Evolutionary conservation across 2,113 vertebrate species (phyloP), one percentile per base, ranked within the genome.

Genomic region (Sinocyclocheilus maitianheensis): DNA sequence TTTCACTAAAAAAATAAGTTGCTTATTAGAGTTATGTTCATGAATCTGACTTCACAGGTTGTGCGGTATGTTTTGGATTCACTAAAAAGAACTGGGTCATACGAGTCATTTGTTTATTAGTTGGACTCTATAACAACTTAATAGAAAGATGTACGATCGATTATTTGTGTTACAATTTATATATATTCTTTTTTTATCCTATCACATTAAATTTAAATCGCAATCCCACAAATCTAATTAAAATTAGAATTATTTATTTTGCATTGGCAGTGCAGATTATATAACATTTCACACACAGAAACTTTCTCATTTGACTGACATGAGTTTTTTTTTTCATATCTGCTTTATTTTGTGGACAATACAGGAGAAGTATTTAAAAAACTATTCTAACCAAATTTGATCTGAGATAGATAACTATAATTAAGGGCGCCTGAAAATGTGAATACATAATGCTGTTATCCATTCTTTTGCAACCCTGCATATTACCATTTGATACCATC

Each of bases 371-470:
- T 46, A 46, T n/a, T 74, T 74, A 58, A 12, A 43, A 72, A 46
- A 43, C 4, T 13, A n/a, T 43, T 74, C 4, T 22, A 24, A 46
- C 20, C 1, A 22, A 46, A n/a, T 74, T 74, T 46, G 13, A 46
- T 74, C 71, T 46, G 40, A 7, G 40, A 12, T n/a, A 12, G 71
- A 13, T 74, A 71, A 37, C 30, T 37, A 37, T 18, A 69, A 69
- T 69, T 69, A 37, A 18, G 30, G 2, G 6, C 18, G 8, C 18
- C 34, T 20, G 30, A 71, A 40, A 71, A 20, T 63, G 30, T 48
- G 63, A 67, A 67, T 67, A 67, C 63, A 67, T 30, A 67, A 67
- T 67, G 5, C 63, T 48, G 43, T 48, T 76, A 76, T 76, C 43
- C 48, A 24, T 76, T 74, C 12, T 51, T 75, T 76, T 51, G 11